A percentile compares a stretch with the other conserved stretches of the same genome.
phyloP scores from a whole-genome alignment of 2,888 invertebrate genomes.

The Polydesmus complanatus region DNA sequence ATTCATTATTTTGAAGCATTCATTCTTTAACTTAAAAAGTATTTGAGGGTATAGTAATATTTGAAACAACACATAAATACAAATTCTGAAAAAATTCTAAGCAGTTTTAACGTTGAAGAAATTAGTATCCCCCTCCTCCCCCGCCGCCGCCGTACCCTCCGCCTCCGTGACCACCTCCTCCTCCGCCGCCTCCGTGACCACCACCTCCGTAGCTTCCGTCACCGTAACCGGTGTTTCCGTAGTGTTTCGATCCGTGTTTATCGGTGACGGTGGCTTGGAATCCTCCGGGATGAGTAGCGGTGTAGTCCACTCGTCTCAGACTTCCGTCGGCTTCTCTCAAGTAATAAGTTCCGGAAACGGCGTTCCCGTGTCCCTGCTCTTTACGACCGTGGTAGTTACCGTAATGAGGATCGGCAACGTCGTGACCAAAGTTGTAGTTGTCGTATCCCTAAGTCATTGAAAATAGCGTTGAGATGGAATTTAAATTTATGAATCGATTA shows the following conservation, averaged over 20 bases:
- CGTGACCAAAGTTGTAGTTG: slow-evolving; percentile 4
- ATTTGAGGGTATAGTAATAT: too few species aligned
- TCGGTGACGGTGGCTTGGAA: slow-evolving; percentile 1
- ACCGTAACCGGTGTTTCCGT: slow-evolving; percentile 8
- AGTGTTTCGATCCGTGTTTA: neutral
- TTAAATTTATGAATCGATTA: neutral
- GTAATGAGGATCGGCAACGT: slow-evolving; percentile 1
- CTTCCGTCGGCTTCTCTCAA: neutral
- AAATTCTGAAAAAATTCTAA: too few species aligned
- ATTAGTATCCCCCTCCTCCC: neutral
- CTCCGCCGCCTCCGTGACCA: neutral
- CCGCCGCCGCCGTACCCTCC: neutral
- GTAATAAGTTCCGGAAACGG: neutral
- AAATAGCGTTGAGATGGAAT: neutral
- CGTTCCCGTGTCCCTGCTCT: neutral
- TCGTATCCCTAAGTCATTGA: neutral
- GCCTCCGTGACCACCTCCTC: neutral
- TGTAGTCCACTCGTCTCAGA: neutral
- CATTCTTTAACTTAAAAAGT: too few species aligned
- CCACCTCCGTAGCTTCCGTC: neutral
- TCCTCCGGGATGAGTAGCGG: neutral
- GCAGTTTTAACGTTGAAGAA: too few species aligned
- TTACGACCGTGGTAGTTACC: slow-evolving; percentile 3
- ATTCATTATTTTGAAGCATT: too few species aligned
- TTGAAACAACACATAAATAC: too few species aligned